These are phyloP conservation scores for Phenganax subtilis DNA, from an alignment of 92 coral and sea anemone genomes.

Conservation along the genomic window DNA sequence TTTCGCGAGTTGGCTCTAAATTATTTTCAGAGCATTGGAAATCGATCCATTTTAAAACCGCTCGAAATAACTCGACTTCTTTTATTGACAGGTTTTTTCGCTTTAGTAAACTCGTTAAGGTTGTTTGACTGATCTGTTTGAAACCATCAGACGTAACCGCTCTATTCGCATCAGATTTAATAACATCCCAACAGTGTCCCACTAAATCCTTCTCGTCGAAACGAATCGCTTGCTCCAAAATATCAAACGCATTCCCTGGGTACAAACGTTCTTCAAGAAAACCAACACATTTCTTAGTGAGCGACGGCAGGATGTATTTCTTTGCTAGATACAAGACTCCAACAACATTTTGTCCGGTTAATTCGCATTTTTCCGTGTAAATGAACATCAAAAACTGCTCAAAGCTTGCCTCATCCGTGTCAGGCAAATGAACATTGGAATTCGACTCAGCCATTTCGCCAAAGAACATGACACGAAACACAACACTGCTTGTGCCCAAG, in stretches of 20 bases:
- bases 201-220: slow-evolving; percentile 39
- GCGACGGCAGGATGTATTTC: slow-evolving; percentile 53
- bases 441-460: no score
- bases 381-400: no score
- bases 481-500: not conserved
- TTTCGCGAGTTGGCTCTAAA: slow-evolving; percentile 33
- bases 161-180: slow-evolving; percentile 43
- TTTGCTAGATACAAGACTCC: slow-evolving; percentile 50
- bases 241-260: slow-evolving; percentile 47
- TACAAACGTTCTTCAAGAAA: slow-evolving; percentile 23
- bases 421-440: no score
- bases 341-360: no score
- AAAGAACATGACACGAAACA: not conserved
- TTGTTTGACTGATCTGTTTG: slow-evolving; percentile 19
- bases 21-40: slow-evolving; percentile 33
- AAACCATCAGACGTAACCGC: slow-evolving; percentile 51
- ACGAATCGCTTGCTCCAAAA: slow-evolving; percentile 44
- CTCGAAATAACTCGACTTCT: slow-evolving; percentile 58
- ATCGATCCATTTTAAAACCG: slow-evolving; percentile 55
- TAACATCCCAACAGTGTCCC: slow-evolving; percentile 51
- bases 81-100: slow-evolving; percentile 35
- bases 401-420: no score
- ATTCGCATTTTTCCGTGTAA: no score
- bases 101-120: slow-evolving; percentile 41
- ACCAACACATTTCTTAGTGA: slow-evolving; percentile 47